Evolutionary conservation across 1,140 invertebrate species (phyloP).

Genomic region (Drosophila arawakana): DNA sequence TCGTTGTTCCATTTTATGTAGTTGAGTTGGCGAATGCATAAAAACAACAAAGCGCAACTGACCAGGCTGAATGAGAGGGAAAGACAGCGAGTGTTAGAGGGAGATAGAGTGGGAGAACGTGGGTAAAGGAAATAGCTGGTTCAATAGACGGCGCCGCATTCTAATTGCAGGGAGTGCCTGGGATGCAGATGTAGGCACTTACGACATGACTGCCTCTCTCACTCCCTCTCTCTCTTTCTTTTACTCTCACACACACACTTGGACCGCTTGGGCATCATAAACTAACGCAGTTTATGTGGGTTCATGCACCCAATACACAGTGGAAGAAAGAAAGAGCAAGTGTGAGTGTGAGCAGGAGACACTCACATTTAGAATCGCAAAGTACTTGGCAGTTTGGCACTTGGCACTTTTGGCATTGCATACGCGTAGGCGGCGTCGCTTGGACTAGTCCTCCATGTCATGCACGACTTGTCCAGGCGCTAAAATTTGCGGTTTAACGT

Average conservation of each 20-base stretch:
- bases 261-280: slow-evolving; percentile 70
- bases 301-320: slow-evolving; percentile 64
- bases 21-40: slow-evolving; percentile 73
- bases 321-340: too few relatives aligned
- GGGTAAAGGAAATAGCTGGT: slow-evolving; percentile 41
- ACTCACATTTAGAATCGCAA: slow-evolving; percentile 5
- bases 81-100: background rate
- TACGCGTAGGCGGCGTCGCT: slow-evolving; percentile 74
- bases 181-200: slow-evolving; percentile 63
- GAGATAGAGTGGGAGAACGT: background rate
- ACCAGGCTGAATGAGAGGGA: slow-evolving; percentile 47
- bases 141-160: slow-evolving; percentile 74
- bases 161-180: slow-evolving; percentile 65
- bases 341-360: background rate
- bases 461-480: slow-evolving; percentile 72
- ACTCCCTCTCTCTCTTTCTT: too few relatives aligned
- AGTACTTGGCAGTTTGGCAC: slow-evolving; percentile 64
- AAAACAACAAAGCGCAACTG: slow-evolving; percentile 72
- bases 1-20: slow-evolving; percentile 83
- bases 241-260: slow-evolving; percentile 21
- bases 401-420: slow-evolving; percentile 77
- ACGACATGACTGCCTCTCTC: slow-evolving; percentile 61
- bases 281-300: slow-evolving; percentile 77
- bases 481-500: slow-evolving; percentile 82
- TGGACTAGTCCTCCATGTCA: slow-evolving; percentile 60